phyloP scores from a whole-genome alignment of 1,140 invertebrate species.

The Diachasmimorpha longicaudata region DNA sequence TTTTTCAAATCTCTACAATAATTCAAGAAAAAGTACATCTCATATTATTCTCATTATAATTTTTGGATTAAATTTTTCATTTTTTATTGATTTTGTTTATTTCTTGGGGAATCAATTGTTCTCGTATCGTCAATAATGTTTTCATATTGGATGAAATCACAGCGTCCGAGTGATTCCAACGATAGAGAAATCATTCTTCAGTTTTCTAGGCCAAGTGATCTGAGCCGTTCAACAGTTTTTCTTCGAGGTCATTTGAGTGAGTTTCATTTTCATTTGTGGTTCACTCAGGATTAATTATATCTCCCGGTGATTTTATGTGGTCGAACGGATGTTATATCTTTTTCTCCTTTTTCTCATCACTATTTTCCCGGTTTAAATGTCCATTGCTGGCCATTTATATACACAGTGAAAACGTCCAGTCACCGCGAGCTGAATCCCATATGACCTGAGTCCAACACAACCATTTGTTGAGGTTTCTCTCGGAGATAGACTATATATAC shows the following conservation, averaged over 20 bases:
- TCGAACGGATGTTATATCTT: neutral
- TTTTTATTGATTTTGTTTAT: too few species aligned
- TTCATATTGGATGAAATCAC: neutral
- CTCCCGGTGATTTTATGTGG: neutral
- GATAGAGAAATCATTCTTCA: constrained; percentile 26
- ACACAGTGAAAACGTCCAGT: constrained; percentile 3
- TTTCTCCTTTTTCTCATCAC: neutral
- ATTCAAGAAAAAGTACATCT: too few species aligned
- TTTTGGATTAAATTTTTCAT: too few species aligned
- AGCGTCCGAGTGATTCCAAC: constrained; percentile 6
- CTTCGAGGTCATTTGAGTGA: constrained; percentile 17
- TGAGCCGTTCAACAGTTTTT: constrained; percentile 10
- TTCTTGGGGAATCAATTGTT: too few species aligned
- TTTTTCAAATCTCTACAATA: too few species aligned
- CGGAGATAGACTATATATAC: neutral
- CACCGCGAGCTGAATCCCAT: constrained; percentile 1
- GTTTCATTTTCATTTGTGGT: constrained; percentile 25
- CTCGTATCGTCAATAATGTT: neutral
- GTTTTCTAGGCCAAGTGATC: constrained; percentile 24
- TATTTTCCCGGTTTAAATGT: neutral
- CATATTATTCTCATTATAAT: too few species aligned
- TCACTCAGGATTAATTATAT: neutral
- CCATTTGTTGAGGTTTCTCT: neutral
- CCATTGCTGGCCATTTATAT: neutral
- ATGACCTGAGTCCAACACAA: neutral